These are phyloP conservation scores for Pachliopta kotzebuea DNA, from an alignment of 2,888 invertebrate genomes.

Conservation along the genomic window DNA sequence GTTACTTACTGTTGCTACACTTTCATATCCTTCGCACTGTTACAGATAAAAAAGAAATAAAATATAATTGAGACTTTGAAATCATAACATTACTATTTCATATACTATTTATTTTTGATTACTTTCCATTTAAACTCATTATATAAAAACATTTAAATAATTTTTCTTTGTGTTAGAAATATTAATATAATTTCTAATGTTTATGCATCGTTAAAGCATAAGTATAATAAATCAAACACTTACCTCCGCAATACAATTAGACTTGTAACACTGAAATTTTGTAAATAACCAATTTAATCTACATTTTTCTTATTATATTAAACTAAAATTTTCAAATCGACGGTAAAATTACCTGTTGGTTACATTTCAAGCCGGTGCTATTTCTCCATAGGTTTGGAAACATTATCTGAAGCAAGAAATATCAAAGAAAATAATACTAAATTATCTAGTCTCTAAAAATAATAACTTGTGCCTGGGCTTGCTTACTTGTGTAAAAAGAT, in stretches of 20 bases:
- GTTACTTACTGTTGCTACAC: conserved; percentile 2
- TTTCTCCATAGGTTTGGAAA: conserved; percentile 2
- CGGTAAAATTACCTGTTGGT: background rate
- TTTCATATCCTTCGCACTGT: conserved; percentile 7
- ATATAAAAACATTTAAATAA: too few relatives aligned
- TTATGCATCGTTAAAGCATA: background rate
- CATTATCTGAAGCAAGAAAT: background rate
- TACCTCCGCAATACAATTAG: conserved; percentile 1
- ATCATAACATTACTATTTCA: too few relatives aligned
- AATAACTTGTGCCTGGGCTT: too few relatives aligned
- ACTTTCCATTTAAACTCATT: too few relatives aligned
- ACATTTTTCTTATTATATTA: background rate
- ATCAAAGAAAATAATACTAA: too few relatives aligned
- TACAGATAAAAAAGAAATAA: background rate
- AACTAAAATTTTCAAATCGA: background rate
- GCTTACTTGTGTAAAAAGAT: too few relatives aligned
- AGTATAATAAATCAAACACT: background rate
- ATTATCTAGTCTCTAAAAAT: too few relatives aligned
- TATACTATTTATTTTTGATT: too few relatives aligned
- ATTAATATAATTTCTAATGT: too few relatives aligned
- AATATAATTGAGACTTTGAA: too few relatives aligned
- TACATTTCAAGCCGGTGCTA: background rate
- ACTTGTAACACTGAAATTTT: conserved; percentile 2
- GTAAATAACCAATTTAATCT: background rate
- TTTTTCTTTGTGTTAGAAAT: too few relatives aligned